Evolutionary conservation across 2,797 vertebrate genomes (phyloP).

Genomic region (Gobionotothen gibberifrons): DNA sequence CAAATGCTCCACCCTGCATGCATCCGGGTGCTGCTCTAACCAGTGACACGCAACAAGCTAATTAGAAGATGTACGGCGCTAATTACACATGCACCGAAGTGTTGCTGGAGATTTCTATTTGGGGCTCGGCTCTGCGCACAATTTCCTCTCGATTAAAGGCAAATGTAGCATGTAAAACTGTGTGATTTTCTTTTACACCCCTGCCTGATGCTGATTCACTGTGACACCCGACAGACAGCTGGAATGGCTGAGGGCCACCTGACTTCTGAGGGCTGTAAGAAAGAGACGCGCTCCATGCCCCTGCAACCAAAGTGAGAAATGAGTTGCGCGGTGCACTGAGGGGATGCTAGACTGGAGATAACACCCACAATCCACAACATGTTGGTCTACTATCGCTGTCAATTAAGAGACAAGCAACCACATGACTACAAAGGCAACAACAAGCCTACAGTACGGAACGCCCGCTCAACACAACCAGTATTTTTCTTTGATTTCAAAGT

Average conservation of each 20-base stretch:
- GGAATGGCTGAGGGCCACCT: conserved; percentile 80
- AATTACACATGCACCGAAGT: conserved; percentile 74
- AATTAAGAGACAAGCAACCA: conserved; percentile 62
- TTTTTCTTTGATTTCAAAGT: conserved; percentile 53
- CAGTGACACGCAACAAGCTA: conserved; percentile 76
- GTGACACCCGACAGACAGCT: conserved; percentile 84
- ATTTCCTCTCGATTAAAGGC: conserved; percentile 76
- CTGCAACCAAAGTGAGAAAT: conserved; percentile 62
- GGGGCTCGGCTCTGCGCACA: conserved; percentile 50
- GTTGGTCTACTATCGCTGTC: conserved; percentile 58
- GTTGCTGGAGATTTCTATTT: conserved; percentile 67
- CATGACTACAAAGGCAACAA: conserved; percentile 56
- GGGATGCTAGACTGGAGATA: conserved; percentile 67
- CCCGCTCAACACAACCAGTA: conserved; percentile 30
- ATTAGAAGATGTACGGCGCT: conserved; percentile 76
- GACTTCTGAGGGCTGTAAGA: conserved; percentile 70
- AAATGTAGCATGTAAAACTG: conserved; percentile 82
- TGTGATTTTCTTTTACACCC: conserved; percentile 72
- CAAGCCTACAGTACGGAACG: conserved; percentile 51
- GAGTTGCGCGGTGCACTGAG: conserved; percentile 40
- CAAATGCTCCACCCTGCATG: conserved; percentile 28
- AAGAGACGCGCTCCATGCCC: conserved; percentile 61
- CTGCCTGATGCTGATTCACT: conserved; percentile 72
- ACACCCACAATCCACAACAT: conserved; percentile 68
- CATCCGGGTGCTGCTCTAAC: conserved; percentile 57